phyloP scores from a whole-genome alignment of 2,113 vertebrate species.

The Solea senegalensis region DNA sequence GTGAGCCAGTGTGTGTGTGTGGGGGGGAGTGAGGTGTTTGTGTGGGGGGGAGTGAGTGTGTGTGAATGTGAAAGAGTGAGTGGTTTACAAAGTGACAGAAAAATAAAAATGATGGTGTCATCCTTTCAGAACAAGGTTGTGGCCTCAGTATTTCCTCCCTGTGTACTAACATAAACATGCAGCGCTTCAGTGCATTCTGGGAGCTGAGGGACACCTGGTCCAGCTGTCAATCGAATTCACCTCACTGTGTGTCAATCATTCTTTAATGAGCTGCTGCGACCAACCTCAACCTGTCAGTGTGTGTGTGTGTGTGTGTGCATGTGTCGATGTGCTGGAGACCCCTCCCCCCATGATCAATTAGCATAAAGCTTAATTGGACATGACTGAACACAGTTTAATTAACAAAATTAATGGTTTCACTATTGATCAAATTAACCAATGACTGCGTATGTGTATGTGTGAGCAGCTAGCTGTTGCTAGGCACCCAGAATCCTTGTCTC shows the following conservation, averaged over 20 bases:
- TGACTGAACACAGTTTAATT: constrained; percentile 34
- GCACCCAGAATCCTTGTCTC: constrained; percentile 27
- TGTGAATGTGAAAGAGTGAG: too few relatives aligned
- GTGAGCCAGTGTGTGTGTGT: too few relatives aligned
- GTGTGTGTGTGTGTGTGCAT: neutral
- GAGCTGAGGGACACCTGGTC: neutral
- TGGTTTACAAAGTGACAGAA: too few relatives aligned
- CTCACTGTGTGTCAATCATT: constrained; percentile 8
- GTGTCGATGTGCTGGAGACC: neutral
- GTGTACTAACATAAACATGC: neutral
- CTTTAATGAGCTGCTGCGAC: constrained; percentile 15
- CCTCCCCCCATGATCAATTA: constrained; percentile 24
- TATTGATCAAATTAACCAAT: constrained; percentile 16
- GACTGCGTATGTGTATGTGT: constrained; percentile 11
- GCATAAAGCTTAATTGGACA: constrained; percentile 18
- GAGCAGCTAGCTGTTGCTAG: constrained; percentile 43
- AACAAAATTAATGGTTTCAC: constrained; percentile 13
- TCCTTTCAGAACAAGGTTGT: too few relatives aligned
- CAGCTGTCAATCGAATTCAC: neutral
- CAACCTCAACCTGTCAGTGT: neutral
- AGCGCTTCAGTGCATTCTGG: constrained; percentile 4
- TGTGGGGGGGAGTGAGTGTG: too few relatives aligned
- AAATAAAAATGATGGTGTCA: too few relatives aligned
- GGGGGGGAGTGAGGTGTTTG: too few relatives aligned
- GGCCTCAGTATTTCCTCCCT: too few relatives aligned